Percentiles rank a stretch among this genome's conserved stretches.
Conservation (phyloP, 2,888 invertebrate genomes). For the Masnerella sp. region DNA sequence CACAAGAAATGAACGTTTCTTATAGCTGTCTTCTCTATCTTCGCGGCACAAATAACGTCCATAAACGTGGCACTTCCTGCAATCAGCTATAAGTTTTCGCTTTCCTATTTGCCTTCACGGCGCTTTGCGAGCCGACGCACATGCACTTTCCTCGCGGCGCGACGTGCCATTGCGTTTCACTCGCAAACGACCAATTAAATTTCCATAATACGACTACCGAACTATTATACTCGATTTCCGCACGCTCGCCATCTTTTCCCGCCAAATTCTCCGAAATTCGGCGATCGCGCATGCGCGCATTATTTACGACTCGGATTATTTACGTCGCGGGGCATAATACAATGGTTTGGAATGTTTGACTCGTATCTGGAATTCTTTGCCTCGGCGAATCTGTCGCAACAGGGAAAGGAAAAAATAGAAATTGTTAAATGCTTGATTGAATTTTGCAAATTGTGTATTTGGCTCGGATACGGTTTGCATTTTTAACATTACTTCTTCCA, state of each 20-base stretch:
- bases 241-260: slow-evolving; percentile 48
- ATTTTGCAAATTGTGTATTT: no score
- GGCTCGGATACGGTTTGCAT: no score
- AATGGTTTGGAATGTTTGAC: no score
- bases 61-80: slow-evolving; percentile 59
- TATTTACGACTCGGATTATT: no score
- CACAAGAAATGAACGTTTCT: slow-evolving; percentile 46
- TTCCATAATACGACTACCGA: slow-evolving; percentile 59
- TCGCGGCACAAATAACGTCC: slow-evolving; percentile 55
- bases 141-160: slow-evolving; percentile 41
- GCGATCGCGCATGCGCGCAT: no score
- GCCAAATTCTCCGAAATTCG: slow-evolving; percentile 39
- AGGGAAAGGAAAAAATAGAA: no score
- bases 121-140: slow-evolving; percentile 46
- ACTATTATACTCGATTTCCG: slow-evolving; percentile 58
- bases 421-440: no score
- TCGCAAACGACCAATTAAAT: slow-evolving; percentile 62
- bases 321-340: no score
- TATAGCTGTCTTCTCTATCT: slow-evolving; percentile 52
- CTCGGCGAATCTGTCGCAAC: no score
- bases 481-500: no score
- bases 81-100: slow-evolving; percentile 59
- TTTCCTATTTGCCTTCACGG: slow-evolving; percentile 59
- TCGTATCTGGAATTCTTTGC: no score
- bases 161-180: slow-evolving; percentile 57